Percentiles rank a stretch among this genome's conserved stretches.
Evolutionary conservation across 2,113 vertebrate genomes (phyloP).

Genomic region (Cyprinodon brontotheroides): DNA sequence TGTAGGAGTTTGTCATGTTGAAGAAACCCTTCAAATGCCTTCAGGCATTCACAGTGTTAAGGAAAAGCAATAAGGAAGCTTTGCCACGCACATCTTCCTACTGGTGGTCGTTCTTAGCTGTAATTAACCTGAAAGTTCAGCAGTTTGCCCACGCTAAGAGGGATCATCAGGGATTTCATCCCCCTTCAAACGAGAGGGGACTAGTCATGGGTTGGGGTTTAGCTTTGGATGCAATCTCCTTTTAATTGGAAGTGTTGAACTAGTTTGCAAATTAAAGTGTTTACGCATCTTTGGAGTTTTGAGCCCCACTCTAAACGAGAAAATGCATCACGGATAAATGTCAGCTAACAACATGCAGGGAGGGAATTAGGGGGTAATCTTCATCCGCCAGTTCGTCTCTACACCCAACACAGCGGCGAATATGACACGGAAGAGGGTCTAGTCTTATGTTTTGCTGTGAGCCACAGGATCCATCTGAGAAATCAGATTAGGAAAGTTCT

Average conservation of each 20-base stretch:
- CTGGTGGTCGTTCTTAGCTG: constrained; percentile 1
- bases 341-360: constrained; percentile 42
- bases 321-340: constrained; percentile 62
- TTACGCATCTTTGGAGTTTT: constrained; percentile 15
- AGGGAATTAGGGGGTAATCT: constrained; percentile 63
- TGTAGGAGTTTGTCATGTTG: background rate
- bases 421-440: constrained; percentile 37
- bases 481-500: constrained; percentile 53
- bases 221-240: constrained; percentile 24
- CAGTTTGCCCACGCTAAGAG: background rate
- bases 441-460: constrained; percentile 18
- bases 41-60: background rate
- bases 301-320: constrained; percentile 50
- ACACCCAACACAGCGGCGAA: constrained; percentile 16
- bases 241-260: constrained; percentile 55
- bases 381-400: constrained; percentile 36
- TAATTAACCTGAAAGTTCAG: constrained; percentile 1
- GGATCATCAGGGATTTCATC: constrained; percentile 37
- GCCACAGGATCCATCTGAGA: constrained; percentile 37
- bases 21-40: background rate
- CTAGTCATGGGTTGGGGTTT: constrained; percentile 38
- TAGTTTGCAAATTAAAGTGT: constrained; percentile 23
- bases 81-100: background rate
- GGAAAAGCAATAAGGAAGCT: background rate
- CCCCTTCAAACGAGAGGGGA: constrained; percentile 29